A percentile compares a stretch with the other conserved stretches of the same genome.
These are phyloP conservation scores for Microdon myrmicae DNA, from an alignment of 2,888 invertebrate genomes.

Conservation along the genomic window DNA sequence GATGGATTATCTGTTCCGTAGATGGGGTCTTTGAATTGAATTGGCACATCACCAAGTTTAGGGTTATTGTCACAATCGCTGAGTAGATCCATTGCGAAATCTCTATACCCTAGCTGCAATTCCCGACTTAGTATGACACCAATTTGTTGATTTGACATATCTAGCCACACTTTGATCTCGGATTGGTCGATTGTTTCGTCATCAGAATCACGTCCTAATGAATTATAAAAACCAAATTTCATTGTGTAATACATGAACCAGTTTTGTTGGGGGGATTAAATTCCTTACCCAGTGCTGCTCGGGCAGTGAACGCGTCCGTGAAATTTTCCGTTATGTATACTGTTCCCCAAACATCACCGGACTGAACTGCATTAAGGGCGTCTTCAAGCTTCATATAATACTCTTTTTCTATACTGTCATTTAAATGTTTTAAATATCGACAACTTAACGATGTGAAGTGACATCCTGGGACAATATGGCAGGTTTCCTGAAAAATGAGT, in stretches of 20 bases:
- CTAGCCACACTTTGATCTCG: constrained; percentile 88
- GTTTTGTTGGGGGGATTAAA: not conserved
- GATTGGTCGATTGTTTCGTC: constrained; percentile 88
- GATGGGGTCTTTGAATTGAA: constrained; percentile 88
- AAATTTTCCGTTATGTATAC: constrained; percentile 90
- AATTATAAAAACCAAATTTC: constrained; percentile 1
- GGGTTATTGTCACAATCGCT: constrained; percentile 81
- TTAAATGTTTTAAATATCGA: constrained; percentile 80
- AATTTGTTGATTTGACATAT: constrained; percentile 96
- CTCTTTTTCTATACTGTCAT: constrained; percentile 78
- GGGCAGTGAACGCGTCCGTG: constrained; percentile 84
- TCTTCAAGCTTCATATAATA: constrained; percentile 75
- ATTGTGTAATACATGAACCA: not conserved
- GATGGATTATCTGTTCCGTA: constrained; percentile 90
- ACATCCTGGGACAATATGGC: constrained; percentile 70
- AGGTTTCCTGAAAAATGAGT: constrained; percentile 55
- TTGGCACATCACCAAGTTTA: constrained; percentile 87
- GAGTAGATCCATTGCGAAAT: constrained; percentile 82
- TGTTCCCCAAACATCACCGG: constrained; percentile 88
- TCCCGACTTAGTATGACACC: constrained; percentile 88
- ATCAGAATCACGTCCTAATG: constrained; percentile 78
- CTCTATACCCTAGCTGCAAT: constrained; percentile 85
- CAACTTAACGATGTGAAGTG: constrained; percentile 80
- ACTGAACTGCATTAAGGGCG: constrained; percentile 78
- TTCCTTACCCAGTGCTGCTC: constrained; percentile 76